Conservation (phyloP, 1,140 invertebrate species). For the Temnothorax longispinosus region DNA sequence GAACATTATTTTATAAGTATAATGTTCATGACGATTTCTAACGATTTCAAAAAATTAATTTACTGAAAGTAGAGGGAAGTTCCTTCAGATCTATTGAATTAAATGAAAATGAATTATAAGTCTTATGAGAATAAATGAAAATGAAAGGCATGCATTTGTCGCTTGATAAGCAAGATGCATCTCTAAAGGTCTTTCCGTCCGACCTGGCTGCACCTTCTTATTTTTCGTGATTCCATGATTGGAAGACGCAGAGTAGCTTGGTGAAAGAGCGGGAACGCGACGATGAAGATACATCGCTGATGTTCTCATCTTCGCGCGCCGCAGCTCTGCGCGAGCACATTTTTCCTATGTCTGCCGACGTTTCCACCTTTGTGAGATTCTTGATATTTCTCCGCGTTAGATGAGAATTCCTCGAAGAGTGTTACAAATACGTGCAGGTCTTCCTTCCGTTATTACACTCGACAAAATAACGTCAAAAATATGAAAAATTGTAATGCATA, state of each 20-base stretch:
- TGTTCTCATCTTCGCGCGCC: conserved; percentile 47
- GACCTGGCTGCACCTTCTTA: conserved; percentile 30
- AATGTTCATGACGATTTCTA: background rate
- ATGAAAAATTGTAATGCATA: conserved; percentile 22
- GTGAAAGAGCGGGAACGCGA: conserved; percentile 47
- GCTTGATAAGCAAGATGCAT: conserved; percentile 56
- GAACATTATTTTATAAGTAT: conserved; percentile 9
- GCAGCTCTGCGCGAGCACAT: conserved; percentile 33
- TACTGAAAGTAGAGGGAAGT: background rate
- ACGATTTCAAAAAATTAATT: background rate
- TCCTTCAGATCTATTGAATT: conserved; percentile 8
- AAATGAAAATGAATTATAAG: conserved; percentile 29
- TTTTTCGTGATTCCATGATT: conserved; percentile 54
- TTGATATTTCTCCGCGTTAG: conserved; percentile 40
- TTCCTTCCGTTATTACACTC: conserved; percentile 36
- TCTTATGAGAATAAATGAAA: conserved; percentile 25
- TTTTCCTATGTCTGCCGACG: conserved; percentile 34
- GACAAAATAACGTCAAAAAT: conserved; percentile 31
- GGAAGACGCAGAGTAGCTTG: conserved; percentile 46
- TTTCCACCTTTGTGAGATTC: conserved; percentile 46
- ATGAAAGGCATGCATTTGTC: conserved; percentile 28
- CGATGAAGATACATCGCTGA: conserved; percentile 53
- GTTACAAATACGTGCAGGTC: conserved; percentile 31
- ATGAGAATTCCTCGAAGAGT: conserved; percentile 42
- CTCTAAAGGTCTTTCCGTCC: conserved; percentile 4